A percentile compares a stretch with the other conserved stretches of the same genome.
Evolutionary conservation across 2,797 vertebrate genomes (phyloP).

Genomic region (Rhabdophis nuchalis): DNA sequence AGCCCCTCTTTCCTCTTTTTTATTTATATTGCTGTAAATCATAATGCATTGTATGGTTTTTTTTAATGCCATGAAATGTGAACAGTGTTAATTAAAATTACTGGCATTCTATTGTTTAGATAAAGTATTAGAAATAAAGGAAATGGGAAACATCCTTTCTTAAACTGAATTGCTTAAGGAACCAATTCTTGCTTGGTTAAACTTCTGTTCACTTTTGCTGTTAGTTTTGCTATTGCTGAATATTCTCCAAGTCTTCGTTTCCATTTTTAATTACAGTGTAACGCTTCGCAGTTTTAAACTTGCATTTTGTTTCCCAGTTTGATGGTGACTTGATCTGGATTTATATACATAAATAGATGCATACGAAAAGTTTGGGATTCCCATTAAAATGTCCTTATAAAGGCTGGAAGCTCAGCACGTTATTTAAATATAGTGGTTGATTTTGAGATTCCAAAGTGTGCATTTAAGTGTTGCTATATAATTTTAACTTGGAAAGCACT

Average conservation of each 20-base stretch:
- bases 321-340: not conserved
- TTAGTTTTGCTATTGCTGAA: not conserved
- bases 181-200: not conserved
- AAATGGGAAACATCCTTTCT: not conserved
- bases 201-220: not conserved
- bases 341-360: not conserved
- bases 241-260: not conserved
- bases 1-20: not conserved
- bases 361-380: not conserved
- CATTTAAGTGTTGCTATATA: not conserved
- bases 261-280: not conserved
- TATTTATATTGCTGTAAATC: not conserved
- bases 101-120: not conserved
- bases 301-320: not conserved
- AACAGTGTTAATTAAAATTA: not conserved
- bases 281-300: not conserved
- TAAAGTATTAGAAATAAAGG: not conserved
- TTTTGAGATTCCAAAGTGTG: not conserved
- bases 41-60: not conserved
- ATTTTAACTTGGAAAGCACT: not conserved
- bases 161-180: not conserved
- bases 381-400: not conserved
- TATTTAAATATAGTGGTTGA: not conserved
- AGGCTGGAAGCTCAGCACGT: not conserved
- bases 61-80: not conserved